A percentile compares a stretch with the other conserved stretches of the same genome.
Evolutionary conservation across 2,113 vertebrate species (phyloP).

Genomic region (Syrmaticus mikado): DNA sequence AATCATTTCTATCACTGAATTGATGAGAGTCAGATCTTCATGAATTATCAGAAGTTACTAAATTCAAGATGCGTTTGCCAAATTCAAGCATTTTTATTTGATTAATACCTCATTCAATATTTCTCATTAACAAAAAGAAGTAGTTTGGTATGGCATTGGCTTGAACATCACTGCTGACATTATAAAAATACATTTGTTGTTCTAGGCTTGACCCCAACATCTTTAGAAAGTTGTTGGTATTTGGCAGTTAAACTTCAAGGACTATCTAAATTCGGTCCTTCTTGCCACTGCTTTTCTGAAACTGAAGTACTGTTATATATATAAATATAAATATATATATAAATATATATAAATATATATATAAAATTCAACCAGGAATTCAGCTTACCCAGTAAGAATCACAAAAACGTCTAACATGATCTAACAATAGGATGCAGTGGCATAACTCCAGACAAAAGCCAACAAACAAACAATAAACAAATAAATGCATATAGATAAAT

Average conservation of each 20-base stretch:
- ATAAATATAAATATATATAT: neutral
- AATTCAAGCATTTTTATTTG: neutral
- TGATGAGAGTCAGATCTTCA: neutral
- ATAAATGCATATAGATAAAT: neutral
- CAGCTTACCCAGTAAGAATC: neutral
- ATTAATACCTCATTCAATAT: neutral
- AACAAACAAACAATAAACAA: neutral
- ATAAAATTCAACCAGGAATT: neutral
- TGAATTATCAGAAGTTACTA: neutral
- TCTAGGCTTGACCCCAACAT: neutral
- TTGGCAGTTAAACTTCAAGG: slow-evolving; percentile 24
- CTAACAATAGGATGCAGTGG: neutral
- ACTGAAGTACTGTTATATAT: neutral
- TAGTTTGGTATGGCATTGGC: neutral
- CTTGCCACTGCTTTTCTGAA: slow-evolving; percentile 45
- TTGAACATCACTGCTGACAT: neutral
- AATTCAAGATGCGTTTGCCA: neutral
- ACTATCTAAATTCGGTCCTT: slow-evolving; percentile 9
- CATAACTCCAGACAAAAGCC: neutral
- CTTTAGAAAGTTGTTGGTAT: neutral
- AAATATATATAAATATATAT: neutral
- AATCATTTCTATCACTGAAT: neutral
- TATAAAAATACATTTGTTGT: neutral
- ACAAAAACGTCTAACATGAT: neutral
- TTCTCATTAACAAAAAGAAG: neutral